Evolutionary conservation across 2,113 vertebrate species (phyloP), one percentile per base, ranked within the genome.

Genomic region (Tretioscincus oriximinensis): DNA sequence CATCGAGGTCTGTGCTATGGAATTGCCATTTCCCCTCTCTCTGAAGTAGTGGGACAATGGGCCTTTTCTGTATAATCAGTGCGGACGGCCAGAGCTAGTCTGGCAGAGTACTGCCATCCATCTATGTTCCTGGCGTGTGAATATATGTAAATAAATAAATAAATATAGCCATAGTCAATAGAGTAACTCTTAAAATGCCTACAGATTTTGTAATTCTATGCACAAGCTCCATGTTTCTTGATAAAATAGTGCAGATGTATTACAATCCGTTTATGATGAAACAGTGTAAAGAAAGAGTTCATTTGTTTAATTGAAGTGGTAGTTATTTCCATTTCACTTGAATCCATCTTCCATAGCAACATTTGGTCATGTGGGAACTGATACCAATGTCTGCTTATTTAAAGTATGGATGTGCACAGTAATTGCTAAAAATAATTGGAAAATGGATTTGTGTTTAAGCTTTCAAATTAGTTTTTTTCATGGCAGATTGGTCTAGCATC

Each of bases 361-460:
- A 51, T 73, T 65, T 73, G n/a, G n/a, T 26, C 20, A 10, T 22
- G 9, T 49, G 54, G 18, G 26, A 10, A 47, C 9, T 29, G 60
- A 51, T 28, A 80, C 16, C 45, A n/a, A 7, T 45, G 49, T 69
- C 2, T 61, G 58, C 60, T 75, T 75, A 41, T 61, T 29, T 54
- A 41, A 28, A 14, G 10, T 63, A 63, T 63, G 16, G 21, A 58
- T 68, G 21, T 20, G 31, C 54, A 21, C 24, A 68, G 68, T 41
- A 47, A 71, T 80, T 61, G 63, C 58, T 60, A 45, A 72, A 71
- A 26, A 72, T 71, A 79, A 71, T 47, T 63, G 51, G 45, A 78
- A 47, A 63, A 80, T n/a, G 2, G 54, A 45, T 63, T 80, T 80
- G 58, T 45, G 61, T 63, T 63, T 60, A 71, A 71, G 54, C 61